A percentile compares a stretch with the other conserved stretches of the same genome.
phyloP scores from a whole-genome alignment of 2,888 invertebrate genomes.

The Thyatira batis region DNA sequence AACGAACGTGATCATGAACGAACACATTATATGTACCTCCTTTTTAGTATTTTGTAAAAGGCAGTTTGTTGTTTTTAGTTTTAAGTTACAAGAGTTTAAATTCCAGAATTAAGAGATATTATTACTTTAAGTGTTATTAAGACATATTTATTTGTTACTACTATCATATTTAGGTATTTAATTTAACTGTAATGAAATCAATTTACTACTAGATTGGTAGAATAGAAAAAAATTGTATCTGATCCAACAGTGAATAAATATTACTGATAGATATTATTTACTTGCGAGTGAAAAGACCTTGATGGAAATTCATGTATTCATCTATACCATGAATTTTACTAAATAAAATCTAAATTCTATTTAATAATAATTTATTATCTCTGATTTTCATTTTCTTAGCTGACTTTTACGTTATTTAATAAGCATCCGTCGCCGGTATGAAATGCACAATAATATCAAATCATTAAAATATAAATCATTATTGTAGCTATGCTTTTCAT shows the following conservation, averaged over 20 bases:
- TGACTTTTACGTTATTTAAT: background rate
- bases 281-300: no score
- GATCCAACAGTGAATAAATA: no score
- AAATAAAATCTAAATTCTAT: no score
- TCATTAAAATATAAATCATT: background rate
- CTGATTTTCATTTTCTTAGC: background rate
- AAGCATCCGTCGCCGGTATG: background rate
- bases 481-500: background rate
- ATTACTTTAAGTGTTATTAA: conserved; percentile 59
- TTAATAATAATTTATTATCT: no score
- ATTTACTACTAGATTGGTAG: no score
- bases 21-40: conserved; percentile 43
- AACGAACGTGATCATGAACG: no score
- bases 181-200: no score
- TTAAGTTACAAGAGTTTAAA: conserved; percentile 71
- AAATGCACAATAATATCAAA: background rate
- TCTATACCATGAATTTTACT: no score
- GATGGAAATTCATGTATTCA: no score
- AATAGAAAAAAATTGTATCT: no score
- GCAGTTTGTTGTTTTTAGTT: conserved; percentile 70
- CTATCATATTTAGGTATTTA: no score
- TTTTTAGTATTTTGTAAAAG: conserved; percentile 50
- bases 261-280: no score
- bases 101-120: conserved; percentile 77
- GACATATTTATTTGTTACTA: conserved; percentile 62